phyloP scores from a whole-genome alignment of 2,113 vertebrate genomes.

The Corydoras sp. region DNA sequence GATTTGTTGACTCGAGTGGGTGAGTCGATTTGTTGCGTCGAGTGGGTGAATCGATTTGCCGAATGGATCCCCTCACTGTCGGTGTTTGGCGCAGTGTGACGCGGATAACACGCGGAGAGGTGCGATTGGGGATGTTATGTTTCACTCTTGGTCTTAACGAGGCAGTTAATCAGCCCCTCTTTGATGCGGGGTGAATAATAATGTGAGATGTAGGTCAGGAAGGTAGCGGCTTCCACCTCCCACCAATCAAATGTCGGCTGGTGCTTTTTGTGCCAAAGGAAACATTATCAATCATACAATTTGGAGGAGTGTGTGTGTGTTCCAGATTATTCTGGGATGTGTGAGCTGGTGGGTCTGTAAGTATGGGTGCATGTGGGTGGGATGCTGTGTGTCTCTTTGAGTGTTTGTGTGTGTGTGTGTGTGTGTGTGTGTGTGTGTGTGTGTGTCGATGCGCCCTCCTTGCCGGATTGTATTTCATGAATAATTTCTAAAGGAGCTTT shows the following conservation, averaged over 20 bases:
- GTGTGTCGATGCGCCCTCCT: slow-evolving; percentile 17
- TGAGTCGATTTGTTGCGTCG: too few species aligned
- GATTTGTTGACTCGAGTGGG: too few species aligned
- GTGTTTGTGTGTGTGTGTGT: slow-evolving; percentile 2
- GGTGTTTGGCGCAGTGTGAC: neutral
- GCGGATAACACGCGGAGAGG: slow-evolving; percentile 45
- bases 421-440: neutral
- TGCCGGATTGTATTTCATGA: slow-evolving; percentile 35
- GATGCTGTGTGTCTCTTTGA: neutral
- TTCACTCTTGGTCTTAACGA: slow-evolving; percentile 5
- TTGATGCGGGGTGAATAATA: slow-evolving; percentile 7
- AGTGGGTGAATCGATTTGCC: too few species aligned
- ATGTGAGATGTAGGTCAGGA: slow-evolving; percentile 24
- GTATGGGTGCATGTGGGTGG: slow-evolving; percentile 4
- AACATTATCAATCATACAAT: slow-evolving; percentile 33
- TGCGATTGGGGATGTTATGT: neutral
- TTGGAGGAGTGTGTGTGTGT: slow-evolving; percentile 3
- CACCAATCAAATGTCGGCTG: slow-evolving; percentile 44
- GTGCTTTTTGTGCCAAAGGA: slow-evolving; percentile 23
- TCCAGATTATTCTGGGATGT: neutral
- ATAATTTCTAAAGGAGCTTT: slow-evolving; percentile 37
- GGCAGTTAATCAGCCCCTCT: slow-evolving; percentile 23
- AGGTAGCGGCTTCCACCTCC: slow-evolving; percentile 27
- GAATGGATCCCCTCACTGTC: neutral
- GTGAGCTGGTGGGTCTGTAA: neutral